Base-by-base conservation (phyloP, 2,888 invertebrate species). In the Andrena haemorrhoa region DNA sequence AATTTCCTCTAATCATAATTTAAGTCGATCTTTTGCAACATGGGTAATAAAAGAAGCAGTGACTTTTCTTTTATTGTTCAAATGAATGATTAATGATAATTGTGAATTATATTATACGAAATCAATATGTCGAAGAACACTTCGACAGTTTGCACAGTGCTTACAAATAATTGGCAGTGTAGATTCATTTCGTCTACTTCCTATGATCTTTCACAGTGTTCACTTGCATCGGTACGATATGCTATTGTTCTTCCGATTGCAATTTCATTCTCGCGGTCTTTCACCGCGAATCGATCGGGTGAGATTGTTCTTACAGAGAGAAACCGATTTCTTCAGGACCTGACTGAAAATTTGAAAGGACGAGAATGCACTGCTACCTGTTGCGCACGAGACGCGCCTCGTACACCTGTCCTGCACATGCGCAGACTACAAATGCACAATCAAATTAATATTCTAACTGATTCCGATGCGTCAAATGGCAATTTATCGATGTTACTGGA, bases 281-380 rank as follows among this genome's bases (percentile, higher is more conserved):
- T 16, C 26, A 66, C 47, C 58, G 60, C 33, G 68, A 68, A 78
- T 65, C 64, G 60, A 82, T 70, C 69, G 31, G 20, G 35, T 23
- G 31, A n/a, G n/a, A 35, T 76, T 20, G 29, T 60, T 47, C n/a
- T 20, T 53, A 68, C 10, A 41, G 4, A 33, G n/a, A 61, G 63
- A 49, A 64, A 73, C 33, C 35, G 51, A 70, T 69, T 70, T 51
- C 41, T 20, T 63, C 20, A 5, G 8, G 33, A 71, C 6, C 12
- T 10, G 60, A 69, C 26, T 41, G 72, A 79, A 86, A 86, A 80
- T 80, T 74, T 65, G 74, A 75, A 83, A 78, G 68, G 70, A 56
- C 56, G 56, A 49, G 64, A 69, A 68, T 53, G 65, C 35, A 49
- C 29, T 75, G 68, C 69, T 83, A 85, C 77, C 75, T 83, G 72